phyloP scores from a whole-genome alignment of 2,797 vertebrate genomes.

The Prunella strophiata region DNA sequence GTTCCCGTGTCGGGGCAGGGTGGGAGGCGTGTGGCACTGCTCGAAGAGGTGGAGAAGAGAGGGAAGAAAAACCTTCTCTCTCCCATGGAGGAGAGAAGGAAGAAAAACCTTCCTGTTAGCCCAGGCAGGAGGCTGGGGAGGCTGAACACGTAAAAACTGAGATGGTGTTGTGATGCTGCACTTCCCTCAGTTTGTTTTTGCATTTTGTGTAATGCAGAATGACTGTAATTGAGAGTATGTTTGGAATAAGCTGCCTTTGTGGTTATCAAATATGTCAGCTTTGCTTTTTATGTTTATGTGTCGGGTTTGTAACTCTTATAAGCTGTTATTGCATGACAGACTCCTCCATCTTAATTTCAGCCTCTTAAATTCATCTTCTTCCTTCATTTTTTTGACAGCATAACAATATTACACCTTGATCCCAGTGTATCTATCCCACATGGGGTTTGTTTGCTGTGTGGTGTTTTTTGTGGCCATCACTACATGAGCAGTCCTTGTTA shows the following conservation, averaged over 20 bases:
- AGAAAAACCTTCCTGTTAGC: not conserved
- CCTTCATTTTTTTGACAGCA: not conserved
- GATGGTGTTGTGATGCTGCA: not conserved
- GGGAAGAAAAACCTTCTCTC: not conserved
- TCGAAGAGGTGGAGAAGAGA: not conserved
- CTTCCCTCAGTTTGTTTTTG: not conserved
- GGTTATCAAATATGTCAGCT: constrained; percentile 30
- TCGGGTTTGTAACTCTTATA: not conserved
- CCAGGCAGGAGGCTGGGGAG: rapidly evolving
- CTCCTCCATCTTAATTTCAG: constrained; percentile 20
- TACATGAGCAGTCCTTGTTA: not conserved
- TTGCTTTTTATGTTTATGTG: not conserved
- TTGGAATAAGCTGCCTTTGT: constrained; percentile 32
- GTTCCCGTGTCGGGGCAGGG: rapidly evolving
- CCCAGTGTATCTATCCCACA: not conserved
- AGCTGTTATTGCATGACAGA: not conserved
- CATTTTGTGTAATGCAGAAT: not conserved
- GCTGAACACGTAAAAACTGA: not conserved
- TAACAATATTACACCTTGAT: not conserved
- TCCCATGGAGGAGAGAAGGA: not conserved
- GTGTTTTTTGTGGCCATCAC: not conserved
- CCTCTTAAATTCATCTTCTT: not conserved
- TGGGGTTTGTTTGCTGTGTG: not conserved
- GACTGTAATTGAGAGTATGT: constrained; percentile 2
- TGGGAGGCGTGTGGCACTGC: rapidly evolving